Evolutionary conservation across 2,797 vertebrate genomes (phyloP), one percentile per base, ranked within the genome.

Genomic region (Aulostomus chinensis): DNA sequence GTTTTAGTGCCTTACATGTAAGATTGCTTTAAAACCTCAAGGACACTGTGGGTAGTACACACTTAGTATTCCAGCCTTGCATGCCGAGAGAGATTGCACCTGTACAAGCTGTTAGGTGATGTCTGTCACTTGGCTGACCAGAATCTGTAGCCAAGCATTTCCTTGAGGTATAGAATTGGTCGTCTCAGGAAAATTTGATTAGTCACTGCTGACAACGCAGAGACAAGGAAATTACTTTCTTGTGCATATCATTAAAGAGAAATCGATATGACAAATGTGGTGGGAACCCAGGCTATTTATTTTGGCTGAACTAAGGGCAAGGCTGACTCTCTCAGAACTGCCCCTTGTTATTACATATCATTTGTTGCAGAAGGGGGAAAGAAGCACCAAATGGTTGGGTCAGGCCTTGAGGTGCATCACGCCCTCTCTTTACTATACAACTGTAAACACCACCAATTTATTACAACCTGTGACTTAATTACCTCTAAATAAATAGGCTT

Each of bases 221-320:
- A 88, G 76, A 73, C 82, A 87, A 91, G 91, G 92, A 92, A 93
- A 95, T 94, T 88, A 91, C 88, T 93, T 94, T 93, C 86, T 83
- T 89, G 83, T 93, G 92, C 91, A 93, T 95, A 92, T 90, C 77
- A 92, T 94, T 94, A 92, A 87, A 89, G 84, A 65, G 78, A 91
- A 92, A 94, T 94, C 93, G 91, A 94, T 94, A 86, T 87, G 86
- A 91, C 73, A 58, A 91, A 93, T 91, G 84, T 69, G 80, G 79
- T 68, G 81, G 84, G 80, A 43, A 81, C 84, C 60, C 65, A 22
- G 74, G 75, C 84, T 90, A 88, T 91, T 94, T 89, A 90, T 89
- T 89, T 56, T 78, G 74, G 80, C 78, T 88, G 83, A 92, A 73
- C 62, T 80, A 72, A 88, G 82, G 73, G 28, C 71, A 35, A 64